A percentile compares a stretch with the other conserved stretches of the same genome.
Conservation (phyloP, 1,140 invertebrate genomes). For the Drosophila nikananu region DNA sequence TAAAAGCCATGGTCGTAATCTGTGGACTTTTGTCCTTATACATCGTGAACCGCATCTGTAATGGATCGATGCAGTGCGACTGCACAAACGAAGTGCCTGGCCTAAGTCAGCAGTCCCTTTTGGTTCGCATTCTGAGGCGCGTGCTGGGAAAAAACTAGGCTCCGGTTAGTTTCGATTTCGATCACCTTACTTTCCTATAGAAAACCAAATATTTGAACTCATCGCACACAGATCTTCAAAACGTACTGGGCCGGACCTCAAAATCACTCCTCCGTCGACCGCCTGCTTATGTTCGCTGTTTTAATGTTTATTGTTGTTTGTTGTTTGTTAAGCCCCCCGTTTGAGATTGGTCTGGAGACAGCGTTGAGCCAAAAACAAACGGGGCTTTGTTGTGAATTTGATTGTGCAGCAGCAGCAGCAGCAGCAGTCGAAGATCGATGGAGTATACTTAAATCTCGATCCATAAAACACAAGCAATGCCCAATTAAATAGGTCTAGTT, state of each 20-base stretch:
- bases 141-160: fast-evolving
- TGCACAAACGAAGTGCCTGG: neutral
- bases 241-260: neutral
- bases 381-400: neutral
- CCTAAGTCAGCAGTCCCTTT: fast-evolving
- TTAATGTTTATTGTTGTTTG: neutral
- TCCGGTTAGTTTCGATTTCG: neutral
- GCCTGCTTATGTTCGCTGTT: neutral
- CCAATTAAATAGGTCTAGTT: neutral
- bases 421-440: neutral
- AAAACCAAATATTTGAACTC: too few species aligned
- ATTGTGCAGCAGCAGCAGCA: neutral
- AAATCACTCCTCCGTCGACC: neutral
- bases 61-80: neutral
- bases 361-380: neutral
- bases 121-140: neutral
- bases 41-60: neutral
- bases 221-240: neutral
- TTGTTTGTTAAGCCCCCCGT: neutral
- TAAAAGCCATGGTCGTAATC: neutral
- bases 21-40: neutral
- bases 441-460: neutral
- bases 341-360: neutral
- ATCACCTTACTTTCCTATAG: too few species aligned
- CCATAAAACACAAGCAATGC: neutral